phyloP scores from a whole-genome alignment of 2,113 vertebrate species.

The Crotalus tigris region DNA sequence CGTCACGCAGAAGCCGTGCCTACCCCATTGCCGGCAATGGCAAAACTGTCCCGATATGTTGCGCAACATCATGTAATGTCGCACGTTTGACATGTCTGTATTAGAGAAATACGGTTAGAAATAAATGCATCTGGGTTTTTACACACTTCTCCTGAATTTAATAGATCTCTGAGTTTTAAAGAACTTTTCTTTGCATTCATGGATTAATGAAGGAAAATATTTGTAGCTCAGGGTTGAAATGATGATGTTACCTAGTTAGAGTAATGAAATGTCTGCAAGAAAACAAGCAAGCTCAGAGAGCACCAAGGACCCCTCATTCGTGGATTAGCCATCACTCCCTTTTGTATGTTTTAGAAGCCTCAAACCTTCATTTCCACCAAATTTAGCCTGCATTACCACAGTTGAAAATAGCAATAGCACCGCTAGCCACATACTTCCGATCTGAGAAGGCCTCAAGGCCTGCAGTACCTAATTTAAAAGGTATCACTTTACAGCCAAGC shows the following conservation, averaged over 20 bases:
- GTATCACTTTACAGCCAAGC: not conserved
- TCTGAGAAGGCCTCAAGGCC: not conserved
- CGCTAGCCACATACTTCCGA: slow-evolving; percentile 16
- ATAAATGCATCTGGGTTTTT: not conserved
- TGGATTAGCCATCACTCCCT: not conserved
- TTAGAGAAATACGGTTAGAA: not conserved
- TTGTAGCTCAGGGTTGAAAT: no score
- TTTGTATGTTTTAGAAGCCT: not conserved
- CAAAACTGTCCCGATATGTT: no score
- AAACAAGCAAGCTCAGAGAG: no score
- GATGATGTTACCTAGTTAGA: no score
- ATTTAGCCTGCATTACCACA: slow-evolving; percentile 7
- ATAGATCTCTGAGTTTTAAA: not conserved
- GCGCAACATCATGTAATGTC: no score
- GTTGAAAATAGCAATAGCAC: slow-evolving; percentile 10
- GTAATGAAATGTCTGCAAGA: no score
- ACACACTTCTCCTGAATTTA: not conserved
- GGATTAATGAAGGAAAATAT: not conserved
- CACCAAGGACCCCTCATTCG: no score
- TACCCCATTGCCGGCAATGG: no score
- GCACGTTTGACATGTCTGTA: no score
- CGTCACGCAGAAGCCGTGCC: no score
- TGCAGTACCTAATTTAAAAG: slow-evolving; percentile 24
- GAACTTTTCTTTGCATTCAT: not conserved
- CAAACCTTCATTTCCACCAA: not conserved